Base-by-base conservation (phyloP, 2,888 invertebrate genomes). In the Drosophila nr. perissopoda region DNA sequence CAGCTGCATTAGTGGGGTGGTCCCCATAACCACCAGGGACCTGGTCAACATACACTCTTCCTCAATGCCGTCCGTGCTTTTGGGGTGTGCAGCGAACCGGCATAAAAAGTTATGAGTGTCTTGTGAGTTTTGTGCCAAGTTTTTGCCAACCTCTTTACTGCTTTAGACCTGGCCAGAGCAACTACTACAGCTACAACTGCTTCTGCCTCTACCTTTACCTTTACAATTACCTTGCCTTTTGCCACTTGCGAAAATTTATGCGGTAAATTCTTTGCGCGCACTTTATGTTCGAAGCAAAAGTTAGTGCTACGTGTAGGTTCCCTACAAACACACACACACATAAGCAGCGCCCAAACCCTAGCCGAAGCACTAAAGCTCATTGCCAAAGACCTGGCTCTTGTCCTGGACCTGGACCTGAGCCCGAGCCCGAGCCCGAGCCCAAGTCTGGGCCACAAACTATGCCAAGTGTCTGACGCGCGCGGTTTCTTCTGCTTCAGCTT, bases 41-140 rank as follows among this genome's bases (percentile, higher is more conserved):
- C 60, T 76, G 85, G 82, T 68, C 78, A 77, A 61, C 76, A 65
- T 64, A 66, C 53, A 40, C 56, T 58, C 36, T 38, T 53, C 54
- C 21, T 64, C 72, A 34, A 66, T 58, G 69, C 61, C 65, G 33
- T 58, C 68, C 38, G 56, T 59, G 59, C 66, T 42, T 77, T 79
- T 48, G 86, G 85, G 69, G 78, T 88, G 86, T 88, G 88, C 88
- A 89, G 64, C 82, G 87, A 82, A 83, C 67, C 90, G 83, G 74
- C 90, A 87, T 87, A 87, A 87, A 87, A 87, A 87, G 87, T 87
- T 90, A 87, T 87, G 87, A 87, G 87, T 87, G 87, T 90, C 87
- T 87, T 90, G 87, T 88, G 87, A 87, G 89, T 90, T 87, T 89
- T 90, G 89, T 89, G 89, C 82, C 90, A 88, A 90, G 90, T 54